Evolutionary conservation across 2,113 vertebrate genomes (phyloP).

Genomic region (Microtus oregoni): DNA sequence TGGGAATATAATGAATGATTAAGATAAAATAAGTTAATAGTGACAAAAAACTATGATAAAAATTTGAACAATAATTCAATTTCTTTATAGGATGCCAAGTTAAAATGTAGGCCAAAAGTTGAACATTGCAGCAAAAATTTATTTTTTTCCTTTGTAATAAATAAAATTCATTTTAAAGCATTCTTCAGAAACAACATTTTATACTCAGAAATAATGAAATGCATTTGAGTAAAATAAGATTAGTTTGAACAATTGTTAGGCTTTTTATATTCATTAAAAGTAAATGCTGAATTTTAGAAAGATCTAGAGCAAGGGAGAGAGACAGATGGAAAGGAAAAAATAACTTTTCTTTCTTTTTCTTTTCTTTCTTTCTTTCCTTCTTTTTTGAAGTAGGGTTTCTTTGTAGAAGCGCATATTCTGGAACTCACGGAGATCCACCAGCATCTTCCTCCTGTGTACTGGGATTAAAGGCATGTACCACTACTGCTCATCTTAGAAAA

Average conservation of each 20-base stretch:
- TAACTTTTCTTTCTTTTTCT: too few species aligned
- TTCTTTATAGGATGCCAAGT: constrained; percentile 6
- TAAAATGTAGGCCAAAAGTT: background rate
- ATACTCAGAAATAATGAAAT: background rate
- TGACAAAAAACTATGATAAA: constrained; percentile 48
- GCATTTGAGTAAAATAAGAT: background rate
- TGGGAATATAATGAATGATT: constrained; percentile 53
- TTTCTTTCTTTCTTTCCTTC: background rate
- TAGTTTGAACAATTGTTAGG: background rate
- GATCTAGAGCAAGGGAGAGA: background rate
- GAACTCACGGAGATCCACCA: background rate
- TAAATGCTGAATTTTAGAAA: background rate
- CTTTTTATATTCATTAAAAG: background rate
- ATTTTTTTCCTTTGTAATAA: background rate
- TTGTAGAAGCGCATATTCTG: background rate
- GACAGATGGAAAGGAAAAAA: background rate
- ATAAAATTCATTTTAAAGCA: background rate
- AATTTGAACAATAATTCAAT: constrained; percentile 53
- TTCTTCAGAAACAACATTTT: background rate
- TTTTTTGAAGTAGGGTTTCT: background rate
- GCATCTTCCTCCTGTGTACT: background rate
- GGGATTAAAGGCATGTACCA: background rate
- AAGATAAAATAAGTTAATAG: constrained; percentile 66
- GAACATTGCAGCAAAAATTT: background rate
- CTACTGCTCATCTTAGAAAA: background rate